Evolutionary conservation across 2,113 vertebrate genomes (phyloP), one percentile per base, ranked within the genome.

Genomic region (Cynoglossus semilaevis): DNA sequence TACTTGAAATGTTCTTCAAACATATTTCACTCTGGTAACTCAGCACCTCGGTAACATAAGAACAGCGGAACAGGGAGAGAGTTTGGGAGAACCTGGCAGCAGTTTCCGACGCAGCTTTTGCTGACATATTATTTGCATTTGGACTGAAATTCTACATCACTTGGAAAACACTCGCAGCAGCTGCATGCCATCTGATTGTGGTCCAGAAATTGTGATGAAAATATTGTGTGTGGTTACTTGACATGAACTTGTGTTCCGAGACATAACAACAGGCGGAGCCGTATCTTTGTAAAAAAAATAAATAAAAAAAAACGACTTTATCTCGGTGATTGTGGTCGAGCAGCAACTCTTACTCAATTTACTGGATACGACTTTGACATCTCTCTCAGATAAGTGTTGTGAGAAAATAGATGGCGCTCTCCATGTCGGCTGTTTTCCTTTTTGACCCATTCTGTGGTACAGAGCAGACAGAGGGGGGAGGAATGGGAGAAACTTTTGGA

Each of bases 401-500:
- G 61, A 72, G 60, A 58, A 80, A 76, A 71, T 47, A 68, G 63
- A 85, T 79, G 48, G 82, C 76, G 61, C 53, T 70, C 83, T 83
- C 74, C 70, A 79, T 79, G 71, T 78, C 72, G 64, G 71, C 72
- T 75, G 65, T 72, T 70, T 47, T 41, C 9, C 14, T 63, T 79
- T 81, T 50, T 67, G 69, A 70, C 73, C 76, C 53, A 42, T 60
- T 70, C 58, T n/a, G 68, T 74, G 56, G 71, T 78, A 67, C 70
- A 51, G 6, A 44, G 66, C 76, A 46, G 14, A 75, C 15, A 40
- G n/a, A n/a, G 16, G 56, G 64, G 63, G 62, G 76, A 70, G 72
- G 54, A 70, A 70, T 59, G 7, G 19, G 46, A 42, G 63, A 52
- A 70, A 64, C 58, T 64, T 67, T 35, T 52, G 57, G 44, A 42